Evolutionary conservation across 2,113 vertebrate genomes (phyloP), one percentile per base, ranked within the genome.

Genomic region (Callipepla squamata): DNA sequence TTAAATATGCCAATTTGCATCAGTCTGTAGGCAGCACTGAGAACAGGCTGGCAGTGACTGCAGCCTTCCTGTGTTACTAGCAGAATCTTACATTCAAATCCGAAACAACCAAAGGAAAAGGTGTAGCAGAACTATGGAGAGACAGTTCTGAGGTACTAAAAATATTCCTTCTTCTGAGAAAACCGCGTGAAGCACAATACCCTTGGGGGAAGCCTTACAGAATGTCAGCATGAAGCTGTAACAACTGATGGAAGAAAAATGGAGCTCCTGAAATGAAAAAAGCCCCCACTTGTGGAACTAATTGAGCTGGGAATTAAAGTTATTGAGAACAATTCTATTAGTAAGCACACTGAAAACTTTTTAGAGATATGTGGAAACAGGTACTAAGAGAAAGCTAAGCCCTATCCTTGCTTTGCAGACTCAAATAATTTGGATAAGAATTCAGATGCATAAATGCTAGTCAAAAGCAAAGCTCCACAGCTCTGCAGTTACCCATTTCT

Each of bases 1-100:
- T 86, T 79, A 76, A 79, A 90, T 89, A 84, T 85, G 86, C 84
- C 80, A 84, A 68, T 89, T 78, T 87, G 70, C 94, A 96, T 96
- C 92, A 93, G 92, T 38, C 83, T 69, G 92, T 45, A 93, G 92
- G 95, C 80, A 94, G 80, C 6, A 38, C 45, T 81, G 83, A 93
- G 92, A 94, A 84, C n/a, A 84, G 86, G 80, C 89, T 96, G 90
- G 68, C 80, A 94, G 77, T 19, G 51, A 58, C 72, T 80, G 61
- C 68, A 92, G 76, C 47, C 28, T 85, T 73, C 77, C 74, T 25
- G 22, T 67, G 65, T 30, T 93, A 84, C 77, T 81, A 90, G 94
- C 53, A 67, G 66, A 66, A 90, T 81, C 57, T 75, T 40, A 74
- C 68, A 88, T 88, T 77, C 69, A 93, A 95, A 94, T 79, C 61